Evolutionary conservation across 2,888 invertebrate species (phyloP).

Genomic region (Diadegma fenestrale): DNA sequence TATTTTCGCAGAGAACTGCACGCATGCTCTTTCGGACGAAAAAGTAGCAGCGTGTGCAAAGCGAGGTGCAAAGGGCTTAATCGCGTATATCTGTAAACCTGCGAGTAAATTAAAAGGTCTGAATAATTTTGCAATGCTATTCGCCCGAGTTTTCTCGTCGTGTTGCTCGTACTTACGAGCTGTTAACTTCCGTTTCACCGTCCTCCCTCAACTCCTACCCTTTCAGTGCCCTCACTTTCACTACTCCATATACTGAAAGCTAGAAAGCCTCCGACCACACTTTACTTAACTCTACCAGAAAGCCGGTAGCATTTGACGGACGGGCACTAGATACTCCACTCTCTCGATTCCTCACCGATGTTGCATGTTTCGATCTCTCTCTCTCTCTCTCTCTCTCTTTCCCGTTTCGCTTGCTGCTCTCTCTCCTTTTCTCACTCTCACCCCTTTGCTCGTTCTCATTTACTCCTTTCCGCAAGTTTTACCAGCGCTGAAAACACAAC

Average conservation of each 20-base stretch:
- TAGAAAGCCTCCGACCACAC: slow-evolving; percentile 59
- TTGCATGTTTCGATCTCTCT: not conserved
- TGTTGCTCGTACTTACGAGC: slow-evolving; percentile 70
- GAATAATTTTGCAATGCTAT: slow-evolving; percentile 37
- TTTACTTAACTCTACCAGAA: slow-evolving; percentile 58
- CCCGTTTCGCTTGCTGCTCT: too few relatives aligned
- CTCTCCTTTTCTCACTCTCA: slow-evolving; percentile 10
- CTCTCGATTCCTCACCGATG: slow-evolving; percentile 38
- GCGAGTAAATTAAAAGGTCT: slow-evolving; percentile 43
- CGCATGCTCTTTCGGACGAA: not conserved
- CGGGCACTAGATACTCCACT: slow-evolving; percentile 71
- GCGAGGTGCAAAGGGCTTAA: not conserved
- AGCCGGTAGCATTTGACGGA: slow-evolving; percentile 76
- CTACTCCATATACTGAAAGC: slow-evolving; percentile 42
- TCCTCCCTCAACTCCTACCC: slow-evolving; percentile 11
- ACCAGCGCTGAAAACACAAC: not conserved
- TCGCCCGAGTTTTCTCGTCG: slow-evolving; percentile 35
- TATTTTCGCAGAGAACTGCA: not conserved
- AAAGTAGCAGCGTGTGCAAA: not conserved
- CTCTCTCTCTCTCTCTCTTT: not conserved
- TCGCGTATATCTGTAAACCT: not conserved
- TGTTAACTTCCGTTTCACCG: slow-evolving; percentile 69
- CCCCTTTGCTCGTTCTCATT: not conserved
- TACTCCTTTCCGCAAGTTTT: slow-evolving; percentile 15
- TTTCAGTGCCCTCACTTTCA: slow-evolving; percentile 48